Evolutionary conservation across 1,140 invertebrate genomes (phyloP), one percentile per base, ranked within the genome.

Genomic region (Drosophila repletoides): DNA sequence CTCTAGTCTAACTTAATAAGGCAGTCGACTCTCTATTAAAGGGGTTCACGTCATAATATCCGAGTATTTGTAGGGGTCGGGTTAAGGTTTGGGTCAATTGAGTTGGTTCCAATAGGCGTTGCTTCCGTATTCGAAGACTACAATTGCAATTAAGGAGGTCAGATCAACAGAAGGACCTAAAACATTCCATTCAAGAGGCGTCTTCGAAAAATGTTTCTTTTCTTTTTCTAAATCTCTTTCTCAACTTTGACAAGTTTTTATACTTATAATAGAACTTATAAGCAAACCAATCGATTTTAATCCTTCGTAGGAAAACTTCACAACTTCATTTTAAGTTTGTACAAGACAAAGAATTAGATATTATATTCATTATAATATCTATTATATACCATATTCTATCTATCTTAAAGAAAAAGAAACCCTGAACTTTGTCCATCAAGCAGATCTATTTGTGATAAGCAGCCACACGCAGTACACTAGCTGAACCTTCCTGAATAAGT

Each of bases 1-100:
- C 19, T 4, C 7, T 2, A 28, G 33, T 48, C 53, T 46, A 74
- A 75, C 69, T 56, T 69, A 76, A 76, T 76, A 76, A 71, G 72
- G 66, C 12, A 45, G 33, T 51, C 38, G 46, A 3, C 45, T 51
- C 22, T 9, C 33, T 41, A 31, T 22, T 41, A 17, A 43, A 45
- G 12, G 53, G 15, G 33, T 45, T 45, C 41, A 14, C 24, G 6
- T 26, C 33, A 15, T 31, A 40, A 9, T 12, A 17, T 43, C 14
- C 22, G 9, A n/a, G 7, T 56, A 33, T 28, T 22, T 46, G 15
- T 29, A 19, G 21, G 34, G 43, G 24, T 45, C 17, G 43, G 43
- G 45, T 64, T 31, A 31, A 41, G 45, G 51, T 64, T 65, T 33
- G 31, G 45, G 55, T 65, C 38, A 66, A 66, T 70, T 70, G 46